These are phyloP conservation scores for Nemoura dubitans DNA, from an alignment of 2,888 invertebrate genomes.

Conservation along the genomic window DNA sequence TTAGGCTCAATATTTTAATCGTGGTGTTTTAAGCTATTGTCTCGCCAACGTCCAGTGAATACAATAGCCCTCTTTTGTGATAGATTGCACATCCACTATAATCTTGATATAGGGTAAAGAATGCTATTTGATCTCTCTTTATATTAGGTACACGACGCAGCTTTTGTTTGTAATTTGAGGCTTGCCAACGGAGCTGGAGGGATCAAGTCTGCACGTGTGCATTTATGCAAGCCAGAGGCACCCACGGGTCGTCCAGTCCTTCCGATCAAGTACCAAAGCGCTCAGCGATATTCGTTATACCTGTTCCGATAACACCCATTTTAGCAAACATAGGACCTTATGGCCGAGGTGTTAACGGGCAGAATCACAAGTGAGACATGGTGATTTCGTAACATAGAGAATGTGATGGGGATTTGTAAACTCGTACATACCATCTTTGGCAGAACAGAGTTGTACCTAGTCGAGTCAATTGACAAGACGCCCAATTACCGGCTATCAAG, in stretches of 20 bases:
- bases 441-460: constrained; percentile 22
- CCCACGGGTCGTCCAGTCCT: not conserved
- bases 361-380: constrained; percentile 5
- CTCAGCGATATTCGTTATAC: not conserved
- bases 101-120: constrained; percentile 30
- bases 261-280: not conserved
- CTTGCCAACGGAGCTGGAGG: not conserved
- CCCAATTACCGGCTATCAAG: constrained; percentile 23
- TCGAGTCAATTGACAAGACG: constrained; percentile 13
- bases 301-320: not conserved
- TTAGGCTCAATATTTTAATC: not conserved
- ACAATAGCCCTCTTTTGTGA: not conserved
- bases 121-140: constrained; percentile 38
- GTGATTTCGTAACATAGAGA: constrained; percentile 1
- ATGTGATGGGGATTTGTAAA: constrained; percentile 26
- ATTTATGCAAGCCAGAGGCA: not conserved
- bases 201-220: constrained; percentile 16
- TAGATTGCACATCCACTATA: constrained; percentile 13
- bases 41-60: not conserved
- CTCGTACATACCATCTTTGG: constrained; percentile 27
- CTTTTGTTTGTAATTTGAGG: constrained; percentile 33
- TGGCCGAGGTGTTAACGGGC: not conserved
- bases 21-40: not conserved
- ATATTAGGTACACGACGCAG: not conserved
- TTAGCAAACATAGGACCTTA: not conserved